These are phyloP conservation scores for Chaunax sp. DNA, from an alignment of 2,797 vertebrate species.

Conservation along the genomic window DNA sequence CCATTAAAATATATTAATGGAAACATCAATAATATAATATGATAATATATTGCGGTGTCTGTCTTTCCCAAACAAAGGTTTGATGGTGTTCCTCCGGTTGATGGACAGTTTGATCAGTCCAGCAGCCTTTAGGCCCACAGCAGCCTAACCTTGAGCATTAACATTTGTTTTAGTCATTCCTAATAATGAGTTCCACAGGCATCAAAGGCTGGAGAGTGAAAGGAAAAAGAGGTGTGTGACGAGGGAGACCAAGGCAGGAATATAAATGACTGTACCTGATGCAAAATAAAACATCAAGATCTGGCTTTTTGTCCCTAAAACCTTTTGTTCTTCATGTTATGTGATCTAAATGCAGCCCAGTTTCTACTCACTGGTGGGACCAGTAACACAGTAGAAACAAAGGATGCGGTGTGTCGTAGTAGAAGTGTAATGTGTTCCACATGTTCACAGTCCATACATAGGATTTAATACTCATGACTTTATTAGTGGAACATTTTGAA, in stretches of 20 bases:
- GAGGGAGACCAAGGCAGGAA: constrained; percentile 11
- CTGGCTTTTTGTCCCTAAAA: neutral
- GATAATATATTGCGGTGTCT: too few relatives aligned
- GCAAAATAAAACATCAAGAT: constrained; percentile 33
- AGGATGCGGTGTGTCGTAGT: too few relatives aligned
- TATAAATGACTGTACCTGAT: constrained; percentile 23
- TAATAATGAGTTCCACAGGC: constrained; percentile 26
- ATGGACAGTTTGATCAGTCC: constrained; percentile 4
- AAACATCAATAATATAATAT: too few relatives aligned
- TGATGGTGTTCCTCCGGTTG: neutral
- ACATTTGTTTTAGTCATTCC: constrained; percentile 30
- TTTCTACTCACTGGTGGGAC: too few relatives aligned
- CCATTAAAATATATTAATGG: too few relatives aligned
- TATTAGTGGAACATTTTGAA: too few relatives aligned
- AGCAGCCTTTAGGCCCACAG: neutral
- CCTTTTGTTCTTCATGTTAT: constrained; percentile 28
- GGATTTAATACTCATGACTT: too few relatives aligned
- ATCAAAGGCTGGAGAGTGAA: constrained; percentile 5
- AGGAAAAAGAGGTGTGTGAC: constrained; percentile 5
- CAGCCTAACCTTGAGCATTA: constrained; percentile 10
- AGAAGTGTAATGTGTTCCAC: too few relatives aligned
- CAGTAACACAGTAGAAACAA: too few relatives aligned
- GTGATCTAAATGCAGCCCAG: too few relatives aligned
- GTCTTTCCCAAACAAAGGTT: neutral
- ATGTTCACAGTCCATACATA: too few relatives aligned